Base-by-base conservation (phyloP, 2,888 invertebrate species). In the Cataglyphis rosenhaueri region DNA sequence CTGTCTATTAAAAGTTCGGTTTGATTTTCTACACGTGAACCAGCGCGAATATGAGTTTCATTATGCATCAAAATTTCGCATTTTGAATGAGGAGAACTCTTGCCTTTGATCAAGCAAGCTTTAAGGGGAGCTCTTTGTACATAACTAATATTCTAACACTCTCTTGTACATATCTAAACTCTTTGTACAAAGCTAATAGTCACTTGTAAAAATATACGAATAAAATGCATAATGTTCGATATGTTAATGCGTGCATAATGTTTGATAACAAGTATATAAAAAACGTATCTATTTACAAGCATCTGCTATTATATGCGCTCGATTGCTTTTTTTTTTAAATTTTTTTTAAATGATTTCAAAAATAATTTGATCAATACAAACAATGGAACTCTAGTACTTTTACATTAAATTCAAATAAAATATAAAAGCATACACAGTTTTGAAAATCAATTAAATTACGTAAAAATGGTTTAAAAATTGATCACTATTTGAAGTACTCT, bases 101-200 rank as follows among this genome's bases (percentile, higher is more conserved):
- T 32, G 21, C 70, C 59, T 79, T 79, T 79, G 59, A 78, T 68
- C 44, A 68, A 66, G 44, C 10, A 44, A 21, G 12, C 68, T 59
- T 25, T 44, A 35, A n/a, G 18, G 35, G 32, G 35, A 79, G 61
- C 25, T 48, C 9, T 44, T 32, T 61, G 35, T 57, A 57, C 21
- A 35, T 3, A 41, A 32, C 6, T 32, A 32, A 32, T 32, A 32
- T 6, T 32, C 32, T 32, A 32, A 32, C 32, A 70, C 25, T 48
- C 9, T 44, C 32, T 32, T 61, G 35, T 57, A 57, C 21, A 21
- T 3, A 41, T 41, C 32, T 32, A 61, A 79, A 70, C 25, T 48
- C 9, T 44, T 32, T 61, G 35, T 57, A 57, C 21, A 35, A 18
- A 44, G 15, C 0, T 59, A 78, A 44, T 41, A 59, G 18, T 5